Evolutionary conservation across 2,797 vertebrate genomes (phyloP), one percentile per base, ranked within the genome.

Genomic region (Premnoplex brunnescens): DNA sequence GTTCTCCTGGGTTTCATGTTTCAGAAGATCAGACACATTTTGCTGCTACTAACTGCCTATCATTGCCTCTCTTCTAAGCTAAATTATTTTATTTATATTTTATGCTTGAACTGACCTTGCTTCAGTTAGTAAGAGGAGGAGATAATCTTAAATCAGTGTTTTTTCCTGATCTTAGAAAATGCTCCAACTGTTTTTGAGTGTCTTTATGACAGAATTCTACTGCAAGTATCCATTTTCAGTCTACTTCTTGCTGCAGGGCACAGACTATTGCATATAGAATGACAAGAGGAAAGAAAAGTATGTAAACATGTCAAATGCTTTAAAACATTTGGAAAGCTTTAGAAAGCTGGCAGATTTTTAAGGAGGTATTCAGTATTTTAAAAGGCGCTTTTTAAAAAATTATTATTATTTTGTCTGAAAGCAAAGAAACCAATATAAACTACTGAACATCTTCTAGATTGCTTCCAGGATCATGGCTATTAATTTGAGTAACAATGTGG

Each of bases 121-220:
- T 88, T 93, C 68, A 78, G 23, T 34, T 87, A 88, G 64, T 76
- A 78, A 84, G 86, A 72, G 34, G 62, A 56, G 30, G 30, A 84
- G n/a, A 79, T 62, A 67, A 80, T 92, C 54, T 93, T 91, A 93
- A 96, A 77, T 91, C 83, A 85, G n/a, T 74, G 19, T 3, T 76
- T 79, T 79, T 67, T 49, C 67, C 43, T 83, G 34, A 52, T 94
- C 51, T 87, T 64, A 90, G 67, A 88, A 93, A 91, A 90, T 75
- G 34, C 32, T 93, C 62, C 41, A 67, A 62, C 28, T 91, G 49
- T 11, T 88, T 88, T 85, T 62, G 62, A 89, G 89, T 82, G 76
- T 80, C 44, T 82, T 94, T 94, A 92, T 74, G 89, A 72, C 71
- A 68, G 48, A 20, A 14, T 56, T 62, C 12, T 66, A n/a, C 43